These are phyloP conservation scores for Hymenochirus boettgeri DNA, from an alignment of 2,113 vertebrate species.

Conservation along the genomic window DNA sequence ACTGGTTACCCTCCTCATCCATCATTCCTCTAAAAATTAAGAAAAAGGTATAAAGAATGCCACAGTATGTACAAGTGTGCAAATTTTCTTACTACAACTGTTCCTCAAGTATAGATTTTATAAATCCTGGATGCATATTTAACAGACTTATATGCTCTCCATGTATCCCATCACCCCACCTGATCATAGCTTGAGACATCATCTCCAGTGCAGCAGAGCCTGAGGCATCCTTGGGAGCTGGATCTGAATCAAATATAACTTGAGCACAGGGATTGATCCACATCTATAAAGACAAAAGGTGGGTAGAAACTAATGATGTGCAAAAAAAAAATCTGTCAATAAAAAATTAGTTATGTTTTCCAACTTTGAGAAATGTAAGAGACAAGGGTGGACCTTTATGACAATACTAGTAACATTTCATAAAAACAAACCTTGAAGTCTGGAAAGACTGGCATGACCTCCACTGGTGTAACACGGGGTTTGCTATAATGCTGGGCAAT, in stretches of 20 bases:
- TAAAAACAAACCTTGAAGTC: constrained; percentile 78
- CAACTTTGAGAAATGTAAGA: no score
- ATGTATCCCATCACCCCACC: constrained; percentile 63
- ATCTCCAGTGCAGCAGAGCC: constrained; percentile 76
- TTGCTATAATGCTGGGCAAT: constrained; percentile 88
- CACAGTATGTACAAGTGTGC: no score
- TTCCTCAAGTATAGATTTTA: background rate
- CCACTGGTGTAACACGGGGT: constrained; percentile 84
- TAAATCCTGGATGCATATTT: no score
- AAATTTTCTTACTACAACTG: no score
- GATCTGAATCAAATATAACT: constrained; percentile 92
- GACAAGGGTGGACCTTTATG: no score
- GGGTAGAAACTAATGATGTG: no score
- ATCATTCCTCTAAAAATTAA: constrained; percentile 82
- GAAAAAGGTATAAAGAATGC: no score
- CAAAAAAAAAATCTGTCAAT: no score
- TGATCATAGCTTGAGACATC: constrained; percentile 97
- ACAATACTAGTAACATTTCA: no score
- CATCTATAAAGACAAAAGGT: constrained; percentile 72
- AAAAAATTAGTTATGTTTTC: no score
- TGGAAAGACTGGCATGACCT: constrained; percentile 84
- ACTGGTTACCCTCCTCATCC: constrained; percentile 95
- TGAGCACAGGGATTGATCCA: constrained; percentile 96
- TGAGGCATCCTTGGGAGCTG: constrained; percentile 82
- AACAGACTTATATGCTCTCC: no score